phyloP scores from a whole-genome alignment of 2,113 vertebrate genomes.

The Micronycteris hirsuta region DNA sequence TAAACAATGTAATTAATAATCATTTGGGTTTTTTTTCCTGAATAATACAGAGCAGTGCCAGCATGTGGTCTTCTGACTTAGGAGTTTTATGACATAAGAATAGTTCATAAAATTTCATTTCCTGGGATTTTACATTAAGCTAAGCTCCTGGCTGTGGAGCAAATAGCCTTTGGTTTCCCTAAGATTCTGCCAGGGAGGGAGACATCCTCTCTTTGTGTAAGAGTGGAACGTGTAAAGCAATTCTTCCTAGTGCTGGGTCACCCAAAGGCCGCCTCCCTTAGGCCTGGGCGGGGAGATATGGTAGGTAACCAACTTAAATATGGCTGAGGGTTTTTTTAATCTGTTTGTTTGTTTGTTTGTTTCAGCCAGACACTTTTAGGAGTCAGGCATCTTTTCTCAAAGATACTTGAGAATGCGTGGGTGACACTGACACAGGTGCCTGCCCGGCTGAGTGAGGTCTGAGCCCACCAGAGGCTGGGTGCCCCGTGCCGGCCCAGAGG shows the following conservation, averaged over 20 bases:
- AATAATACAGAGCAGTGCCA: not conserved
- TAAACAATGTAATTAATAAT: too few species aligned
- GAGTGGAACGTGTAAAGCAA: not conserved
- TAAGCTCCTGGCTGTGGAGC: not conserved
- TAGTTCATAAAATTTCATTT: not conserved
- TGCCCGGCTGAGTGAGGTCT: not conserved
- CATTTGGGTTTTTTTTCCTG: not conserved
- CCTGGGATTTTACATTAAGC: not conserved
- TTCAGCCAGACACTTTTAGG: fast-evolving
- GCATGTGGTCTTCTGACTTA: not conserved
- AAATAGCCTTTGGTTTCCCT: not conserved
- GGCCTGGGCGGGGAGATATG: not conserved
- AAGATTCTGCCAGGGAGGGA: fast-evolving
- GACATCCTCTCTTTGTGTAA: not conserved
- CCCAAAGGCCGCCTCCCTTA: fast-evolving
- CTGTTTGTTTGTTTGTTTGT: too few species aligned
- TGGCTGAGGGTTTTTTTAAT: not conserved
- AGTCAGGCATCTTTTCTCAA: not conserved
- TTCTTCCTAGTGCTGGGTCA: not conserved
- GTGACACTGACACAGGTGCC: not conserved
- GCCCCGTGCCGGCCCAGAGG: fast-evolving
- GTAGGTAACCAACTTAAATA: fast-evolving
- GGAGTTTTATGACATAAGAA: not conserved
- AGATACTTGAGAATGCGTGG: fast-evolving
- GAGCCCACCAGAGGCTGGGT: not conserved